Percentiles rank a stretch among this genome's conserved stretches.
Conservation (phyloP, 1,140 invertebrate species). For the Pararge aegeria region DNA sequence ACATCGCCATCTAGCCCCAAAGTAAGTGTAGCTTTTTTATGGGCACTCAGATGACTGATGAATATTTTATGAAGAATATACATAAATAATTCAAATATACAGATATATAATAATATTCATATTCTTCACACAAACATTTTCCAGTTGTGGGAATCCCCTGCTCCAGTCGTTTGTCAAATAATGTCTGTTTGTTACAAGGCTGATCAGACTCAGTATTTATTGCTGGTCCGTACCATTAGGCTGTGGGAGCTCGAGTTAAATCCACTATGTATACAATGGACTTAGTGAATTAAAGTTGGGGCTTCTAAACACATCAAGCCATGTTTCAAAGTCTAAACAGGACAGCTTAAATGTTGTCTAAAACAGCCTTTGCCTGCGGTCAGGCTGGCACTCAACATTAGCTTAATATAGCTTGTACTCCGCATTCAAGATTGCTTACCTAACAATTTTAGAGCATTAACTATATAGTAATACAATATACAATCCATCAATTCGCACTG, state of each 20-base stretch:
- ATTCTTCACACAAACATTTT: no score
- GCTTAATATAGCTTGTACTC: neutral
- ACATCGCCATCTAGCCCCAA: no score
- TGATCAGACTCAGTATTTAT: no score
- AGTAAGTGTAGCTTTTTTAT: no score
- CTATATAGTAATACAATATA: neutral
- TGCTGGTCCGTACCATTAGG: neutral
- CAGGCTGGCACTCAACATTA: neutral
- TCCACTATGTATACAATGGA: neutral
- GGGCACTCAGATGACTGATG: no score
- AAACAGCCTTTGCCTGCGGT: neutral
- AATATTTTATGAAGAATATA: no score
- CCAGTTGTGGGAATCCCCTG: no score
- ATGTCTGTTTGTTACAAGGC: no score
- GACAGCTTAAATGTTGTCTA: conserved; percentile 5
- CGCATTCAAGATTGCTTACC: neutral
- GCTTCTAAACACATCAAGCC: conserved; percentile 2
- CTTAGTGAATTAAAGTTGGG: neutral
- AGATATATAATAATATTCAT: no score
- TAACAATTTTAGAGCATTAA: neutral
- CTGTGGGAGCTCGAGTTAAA: neutral
- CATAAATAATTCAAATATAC: no score
- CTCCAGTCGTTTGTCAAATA: no score
- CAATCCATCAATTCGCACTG: neutral
- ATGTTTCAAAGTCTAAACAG: neutral